These are phyloP conservation scores for Chelonoidis abingdonii DNA, from an alignment of 2,113 vertebrate genomes.

Conservation along the genomic window DNA sequence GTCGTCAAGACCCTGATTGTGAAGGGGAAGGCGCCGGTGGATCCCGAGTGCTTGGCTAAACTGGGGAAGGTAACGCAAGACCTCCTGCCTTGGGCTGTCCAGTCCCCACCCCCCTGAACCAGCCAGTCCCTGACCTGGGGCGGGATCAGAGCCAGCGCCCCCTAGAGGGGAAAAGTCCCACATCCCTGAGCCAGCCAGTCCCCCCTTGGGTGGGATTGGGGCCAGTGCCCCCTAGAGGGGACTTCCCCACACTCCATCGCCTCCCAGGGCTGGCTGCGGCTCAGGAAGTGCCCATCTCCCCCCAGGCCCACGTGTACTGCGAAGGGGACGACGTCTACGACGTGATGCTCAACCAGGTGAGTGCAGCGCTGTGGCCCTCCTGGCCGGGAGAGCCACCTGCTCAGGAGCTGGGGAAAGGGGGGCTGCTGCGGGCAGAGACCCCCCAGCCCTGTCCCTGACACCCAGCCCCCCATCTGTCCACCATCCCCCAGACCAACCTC, in stretches of 20 bases:
- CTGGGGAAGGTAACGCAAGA: conserved; percentile 82
- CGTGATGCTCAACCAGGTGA: conserved; percentile 92
- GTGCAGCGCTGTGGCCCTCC: neutral
- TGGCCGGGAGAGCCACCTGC: no score
- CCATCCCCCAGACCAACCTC: conserved; percentile 85
- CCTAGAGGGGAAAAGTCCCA: neutral
- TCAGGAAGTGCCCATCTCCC: neutral
- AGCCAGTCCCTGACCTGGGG: neutral
- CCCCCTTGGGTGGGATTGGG: neutral
- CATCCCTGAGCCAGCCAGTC: neutral
- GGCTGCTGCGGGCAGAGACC: no score
- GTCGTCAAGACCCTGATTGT: conserved; percentile 86
- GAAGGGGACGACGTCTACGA: conserved; percentile 88
- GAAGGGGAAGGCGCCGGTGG: conserved; percentile 91
- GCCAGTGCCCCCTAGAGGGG: neutral
- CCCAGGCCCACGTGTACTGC: conserved; percentile 87
- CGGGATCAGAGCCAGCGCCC: neutral
- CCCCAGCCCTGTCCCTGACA: neutral
- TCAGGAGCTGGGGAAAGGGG: no score
- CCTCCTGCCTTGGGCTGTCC: no score
- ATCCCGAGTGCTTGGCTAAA: conserved; percentile 87
- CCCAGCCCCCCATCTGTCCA: neutral
- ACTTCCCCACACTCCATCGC: neutral
- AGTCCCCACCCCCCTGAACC: neutral
- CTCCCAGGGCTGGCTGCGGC: no score